Evolutionary conservation across 2,113 vertebrate species (phyloP), one percentile per base, ranked within the genome.

Genomic region (Pitta sordida): DNA sequence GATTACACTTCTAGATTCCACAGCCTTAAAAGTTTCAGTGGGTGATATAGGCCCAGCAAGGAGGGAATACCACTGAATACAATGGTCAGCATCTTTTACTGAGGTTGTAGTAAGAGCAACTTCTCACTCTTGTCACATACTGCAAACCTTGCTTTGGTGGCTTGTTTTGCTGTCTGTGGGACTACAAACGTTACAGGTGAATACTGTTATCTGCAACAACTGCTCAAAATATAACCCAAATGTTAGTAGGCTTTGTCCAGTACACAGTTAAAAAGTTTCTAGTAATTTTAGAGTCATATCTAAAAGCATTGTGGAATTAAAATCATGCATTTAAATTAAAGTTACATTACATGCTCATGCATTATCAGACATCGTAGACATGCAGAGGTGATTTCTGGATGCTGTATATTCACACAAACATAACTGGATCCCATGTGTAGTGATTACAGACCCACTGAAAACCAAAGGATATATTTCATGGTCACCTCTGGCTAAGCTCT

Each of bases 71-170:
- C 23, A n/a, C 16, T 21, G 30, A 46, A 15, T 63, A 60, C 36
- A 9, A 68, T 22, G 51, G 9, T 30, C 3, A 4, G 18, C 60
- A 77, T 48, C 30, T 76, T 53, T 90, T 73, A 32, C 1, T 62
- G 63, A 0, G 1, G 16, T 32, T 83, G 20, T 23, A 65, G 16
- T 26, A 63, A 71, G 5, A 84, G 20, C 39, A 78, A 30, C 37
- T 34, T 63, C 20, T 93, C 9, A 1, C 9, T 81, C 49, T 63
- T 59, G 29, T 74, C 64, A 52, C 0, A 1, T 36, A 36, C 36
- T 59, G 73, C 60, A 86, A 91, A 68, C 78, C 90, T 94, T 91
- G 84, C 91, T 94, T 94, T 60, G 81, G 60, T 60, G 68, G 37
- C 27, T 84, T 46, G 22, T 87, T 87, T 56, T 49, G 32, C 46